Conservation (phyloP, 1,140 invertebrate genomes). For the Drosophila kohkoa region DNA sequence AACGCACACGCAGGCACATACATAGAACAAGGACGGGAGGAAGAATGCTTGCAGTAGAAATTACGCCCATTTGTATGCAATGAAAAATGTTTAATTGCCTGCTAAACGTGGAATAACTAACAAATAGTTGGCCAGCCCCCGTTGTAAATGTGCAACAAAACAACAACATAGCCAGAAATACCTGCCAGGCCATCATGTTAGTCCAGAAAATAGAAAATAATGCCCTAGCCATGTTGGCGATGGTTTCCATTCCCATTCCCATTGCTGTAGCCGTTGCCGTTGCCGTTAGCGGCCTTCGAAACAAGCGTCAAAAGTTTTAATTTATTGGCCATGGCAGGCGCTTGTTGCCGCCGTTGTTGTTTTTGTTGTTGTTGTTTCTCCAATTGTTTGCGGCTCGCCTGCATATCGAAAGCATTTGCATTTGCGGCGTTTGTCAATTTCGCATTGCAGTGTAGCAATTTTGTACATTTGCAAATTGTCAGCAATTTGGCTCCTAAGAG, state of each 20-base stretch:
- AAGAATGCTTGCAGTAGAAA: constrained; percentile 22
- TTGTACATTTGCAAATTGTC: constrained; percentile 32
- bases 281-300: constrained; percentile 23
- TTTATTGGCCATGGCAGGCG: constrained; percentile 58
- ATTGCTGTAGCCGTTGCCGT: too few species aligned
- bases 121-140: constrained; percentile 59
- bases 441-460: constrained; percentile 65
- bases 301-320: constrained; percentile 77
- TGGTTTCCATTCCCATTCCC: too few species aligned
- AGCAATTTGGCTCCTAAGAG: constrained; percentile 6
- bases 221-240: constrained; percentile 13
- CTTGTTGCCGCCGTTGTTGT: constrained; percentile 38
- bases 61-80: constrained; percentile 73
- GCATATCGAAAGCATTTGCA: constrained; percentile 37
- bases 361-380: constrained; percentile 57
- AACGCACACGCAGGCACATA: neutral
- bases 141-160: constrained; percentile 56
- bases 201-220: constrained; percentile 38
- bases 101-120: constrained; percentile 74
- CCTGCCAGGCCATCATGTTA: constrained; percentile 60
- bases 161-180: constrained; percentile 53
- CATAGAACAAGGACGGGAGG: neutral
- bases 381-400: constrained; percentile 51
- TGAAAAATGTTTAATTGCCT: constrained; percentile 82
- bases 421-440: constrained; percentile 53